phyloP scores from a whole-genome alignment of 30 jellyfish, hydroid and myxozoan genomes.

The Aurelia sp. region DNA sequence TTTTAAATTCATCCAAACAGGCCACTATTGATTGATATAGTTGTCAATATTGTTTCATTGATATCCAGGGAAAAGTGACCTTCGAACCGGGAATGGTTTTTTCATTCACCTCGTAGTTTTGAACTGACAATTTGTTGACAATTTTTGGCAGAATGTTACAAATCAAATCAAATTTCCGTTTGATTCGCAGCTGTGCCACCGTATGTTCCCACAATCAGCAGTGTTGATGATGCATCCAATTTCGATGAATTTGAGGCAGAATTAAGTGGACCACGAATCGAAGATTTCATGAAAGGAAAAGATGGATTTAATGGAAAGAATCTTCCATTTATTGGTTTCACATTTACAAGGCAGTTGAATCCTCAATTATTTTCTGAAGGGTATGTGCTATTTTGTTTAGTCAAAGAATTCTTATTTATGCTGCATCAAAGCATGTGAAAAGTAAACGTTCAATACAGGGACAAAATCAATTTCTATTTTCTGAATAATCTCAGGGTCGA shows the following conservation, averaged over 20 bases:
- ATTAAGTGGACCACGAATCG: constrained; percentile 90
- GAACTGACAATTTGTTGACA: too few relatives aligned
- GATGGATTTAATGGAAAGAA: constrained; percentile 95
- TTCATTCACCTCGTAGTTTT: too few relatives aligned
- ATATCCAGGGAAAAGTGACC: too few relatives aligned
- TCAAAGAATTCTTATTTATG: not conserved
- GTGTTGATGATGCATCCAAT: constrained; percentile 97
- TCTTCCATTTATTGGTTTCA: constrained; percentile 98
- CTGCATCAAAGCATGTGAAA: too few relatives aligned
- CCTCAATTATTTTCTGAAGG: constrained; percentile 77
- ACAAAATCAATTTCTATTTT: not conserved
- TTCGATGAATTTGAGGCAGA: constrained; percentile 98
- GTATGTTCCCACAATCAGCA: constrained; percentile 94
- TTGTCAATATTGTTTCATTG: too few relatives aligned
- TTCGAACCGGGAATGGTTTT: too few relatives aligned
- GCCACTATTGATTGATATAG: too few relatives aligned
- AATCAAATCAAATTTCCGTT: too few relatives aligned
- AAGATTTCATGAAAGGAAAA: constrained; percentile 90
- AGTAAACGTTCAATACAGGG: too few relatives aligned
- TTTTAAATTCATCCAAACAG: too few relatives aligned
- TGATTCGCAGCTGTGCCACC: constrained; percentile 97
- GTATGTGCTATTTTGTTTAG: constrained; percentile 16
- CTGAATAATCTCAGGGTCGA: not conserved
- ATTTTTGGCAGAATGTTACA: too few relatives aligned
- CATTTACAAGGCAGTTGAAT: constrained; percentile 92